Evolutionary conservation across 92 coral and sea anemone species (phyloP).

Genomic region (Zoanthus gigantus): DNA sequence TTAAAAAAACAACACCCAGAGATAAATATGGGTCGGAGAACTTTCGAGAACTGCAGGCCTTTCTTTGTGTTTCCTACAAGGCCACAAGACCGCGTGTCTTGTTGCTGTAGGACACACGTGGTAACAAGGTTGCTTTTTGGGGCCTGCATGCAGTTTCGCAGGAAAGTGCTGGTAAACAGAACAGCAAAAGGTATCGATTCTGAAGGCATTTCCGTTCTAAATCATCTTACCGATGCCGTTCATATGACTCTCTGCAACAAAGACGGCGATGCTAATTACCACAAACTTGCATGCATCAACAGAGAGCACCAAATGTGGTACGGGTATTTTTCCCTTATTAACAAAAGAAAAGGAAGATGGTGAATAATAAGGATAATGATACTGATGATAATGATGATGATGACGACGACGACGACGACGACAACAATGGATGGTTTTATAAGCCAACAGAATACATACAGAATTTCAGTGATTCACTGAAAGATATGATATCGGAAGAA

Average conservation of each 20-base stretch:
- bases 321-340: background rate
- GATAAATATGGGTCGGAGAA: background rate
- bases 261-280: background rate
- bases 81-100: constrained; percentile 5
- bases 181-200: background rate
- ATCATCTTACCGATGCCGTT: background rate
- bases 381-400: too few relatives aligned
- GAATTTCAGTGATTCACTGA: constrained; percentile 18
- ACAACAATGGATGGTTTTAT: constrained; percentile 1
- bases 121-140: background rate
- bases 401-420: too few relatives aligned
- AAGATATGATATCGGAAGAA: constrained; percentile 24
- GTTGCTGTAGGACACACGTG: constrained; percentile 11
- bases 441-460: background rate
- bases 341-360: background rate
- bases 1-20: background rate
- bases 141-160: background rate
- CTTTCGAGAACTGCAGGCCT: constrained; percentile 13
- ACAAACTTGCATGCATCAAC: background rate
- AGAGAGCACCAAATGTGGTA: constrained; percentile 16
- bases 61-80: background rate
- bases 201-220: background rate
- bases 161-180: constrained; percentile 3
- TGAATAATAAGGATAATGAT: background rate
- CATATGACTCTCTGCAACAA: background rate